These are phyloP conservation scores for Palythoa heliodiscus DNA, from an alignment of 92 coral and sea anemone genomes.

Conservation along the genomic window DNA sequence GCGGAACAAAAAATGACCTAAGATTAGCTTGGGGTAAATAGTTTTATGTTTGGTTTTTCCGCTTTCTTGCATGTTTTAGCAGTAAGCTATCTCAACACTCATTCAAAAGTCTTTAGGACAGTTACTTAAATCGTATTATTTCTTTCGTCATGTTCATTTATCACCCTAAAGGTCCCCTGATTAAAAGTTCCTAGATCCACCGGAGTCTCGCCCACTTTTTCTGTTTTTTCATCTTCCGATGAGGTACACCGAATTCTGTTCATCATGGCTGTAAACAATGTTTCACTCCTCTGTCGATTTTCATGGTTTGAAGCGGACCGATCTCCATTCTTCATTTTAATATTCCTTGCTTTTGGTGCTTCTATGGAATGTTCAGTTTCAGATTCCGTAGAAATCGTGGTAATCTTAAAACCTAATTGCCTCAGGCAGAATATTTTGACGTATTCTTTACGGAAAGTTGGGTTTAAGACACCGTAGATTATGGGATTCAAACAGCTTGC, in stretches of 20 bases:
- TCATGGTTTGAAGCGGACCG: background rate
- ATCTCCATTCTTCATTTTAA: background rate
- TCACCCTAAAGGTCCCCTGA: too few relatives aligned
- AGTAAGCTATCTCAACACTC: too few relatives aligned
- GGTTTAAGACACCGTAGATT: constrained; percentile 26
- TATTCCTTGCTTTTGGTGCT: background rate
- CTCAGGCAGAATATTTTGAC: constrained; percentile 27
- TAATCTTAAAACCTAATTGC: constrained; percentile 30
- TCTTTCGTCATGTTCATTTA: too few relatives aligned
- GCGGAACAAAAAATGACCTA: too few relatives aligned
- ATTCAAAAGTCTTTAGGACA: too few relatives aligned
- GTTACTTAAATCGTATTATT: too few relatives aligned
- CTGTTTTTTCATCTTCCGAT: background rate
- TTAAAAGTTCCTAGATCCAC: background rate
- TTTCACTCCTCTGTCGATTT: background rate
- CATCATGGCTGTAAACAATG: background rate
- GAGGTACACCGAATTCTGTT: background rate
- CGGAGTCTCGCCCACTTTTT: background rate
- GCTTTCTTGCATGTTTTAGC: too few relatives aligned
- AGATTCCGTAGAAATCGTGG: constrained; percentile 21
- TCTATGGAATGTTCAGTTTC: background rate
- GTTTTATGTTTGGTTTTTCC: too few relatives aligned
- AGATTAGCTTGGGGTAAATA: too few relatives aligned
- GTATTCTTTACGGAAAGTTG: constrained; percentile 36
- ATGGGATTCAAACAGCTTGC: constrained; percentile 37